These are phyloP conservation scores for Xiphorhynchus erythropygius DNA, from an alignment of 2,797 vertebrate genomes.

Conservation along the genomic window DNA sequence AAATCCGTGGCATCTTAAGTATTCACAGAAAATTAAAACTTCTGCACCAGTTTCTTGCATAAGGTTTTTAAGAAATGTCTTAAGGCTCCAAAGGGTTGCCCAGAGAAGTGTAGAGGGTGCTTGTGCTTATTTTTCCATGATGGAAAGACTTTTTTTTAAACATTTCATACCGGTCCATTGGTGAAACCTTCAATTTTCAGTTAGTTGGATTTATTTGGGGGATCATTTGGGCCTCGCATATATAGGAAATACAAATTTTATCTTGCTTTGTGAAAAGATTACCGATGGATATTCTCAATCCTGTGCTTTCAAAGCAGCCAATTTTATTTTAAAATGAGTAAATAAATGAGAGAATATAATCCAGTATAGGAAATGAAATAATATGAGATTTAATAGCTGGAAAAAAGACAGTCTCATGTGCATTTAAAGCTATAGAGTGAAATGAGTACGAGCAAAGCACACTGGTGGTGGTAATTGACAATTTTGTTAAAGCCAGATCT, in stretches of 20 bases:
- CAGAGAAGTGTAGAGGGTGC: neutral
- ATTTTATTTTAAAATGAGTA: conserved; percentile 38
- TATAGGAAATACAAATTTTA: neutral
- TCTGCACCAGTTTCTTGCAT: neutral
- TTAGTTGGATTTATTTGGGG: neutral
- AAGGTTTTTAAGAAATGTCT: neutral
- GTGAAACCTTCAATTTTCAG: conserved; percentile 6
- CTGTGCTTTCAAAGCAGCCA: neutral
- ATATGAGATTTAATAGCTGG: conserved; percentile 36
- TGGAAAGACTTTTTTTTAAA: neutral
- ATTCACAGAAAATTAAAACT: neutral
- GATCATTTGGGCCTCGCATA: neutral
- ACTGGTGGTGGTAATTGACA: conserved; percentile 29
- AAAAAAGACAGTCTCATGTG: conserved; percentile 19
- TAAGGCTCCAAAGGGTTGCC: neutral
- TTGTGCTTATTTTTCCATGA: neutral
- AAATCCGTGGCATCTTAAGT: neutral
- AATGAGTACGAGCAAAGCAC: conserved; percentile 23
- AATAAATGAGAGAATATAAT: conserved; percentile 48
- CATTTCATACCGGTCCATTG: neutral
- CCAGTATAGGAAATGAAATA: conserved; percentile 40
- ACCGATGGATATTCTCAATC: neutral
- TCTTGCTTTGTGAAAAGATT: neutral
- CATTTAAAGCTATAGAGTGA: conserved; percentile 28
- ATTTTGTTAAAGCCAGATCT: conserved; percentile 38